A percentile compares a stretch with the other conserved stretches of the same genome.
Evolutionary conservation across 2,888 invertebrate species (phyloP).

Genomic region (Lepidocyrtoides sp.): DNA sequence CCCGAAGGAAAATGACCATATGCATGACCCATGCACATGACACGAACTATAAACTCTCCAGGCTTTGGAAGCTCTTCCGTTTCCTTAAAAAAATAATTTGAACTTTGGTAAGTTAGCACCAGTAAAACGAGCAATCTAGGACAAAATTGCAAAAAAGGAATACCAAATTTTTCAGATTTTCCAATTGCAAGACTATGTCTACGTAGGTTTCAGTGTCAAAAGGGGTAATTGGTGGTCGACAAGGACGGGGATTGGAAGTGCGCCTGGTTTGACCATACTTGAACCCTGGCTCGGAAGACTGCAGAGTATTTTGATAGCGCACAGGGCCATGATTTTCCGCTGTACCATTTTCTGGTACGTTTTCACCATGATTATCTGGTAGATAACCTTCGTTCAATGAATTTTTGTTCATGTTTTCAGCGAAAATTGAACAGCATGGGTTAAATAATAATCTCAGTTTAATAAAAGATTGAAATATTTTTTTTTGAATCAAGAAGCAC

Average conservation of each 20-base stretch:
- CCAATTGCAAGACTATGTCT: slow-evolving; percentile 56
- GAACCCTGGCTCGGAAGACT: not conserved
- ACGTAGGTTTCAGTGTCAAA: slow-evolving; percentile 52
- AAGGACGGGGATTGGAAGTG: not conserved
- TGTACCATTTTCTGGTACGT: too few species aligned
- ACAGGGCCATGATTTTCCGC: not conserved
- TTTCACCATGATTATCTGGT: too few species aligned
- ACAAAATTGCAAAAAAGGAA: too few species aligned
- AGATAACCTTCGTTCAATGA: not conserved
- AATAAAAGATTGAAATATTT: too few species aligned
- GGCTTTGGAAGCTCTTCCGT: slow-evolving; percentile 44
- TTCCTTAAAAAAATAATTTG: slow-evolving; percentile 51
- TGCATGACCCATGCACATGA: slow-evolving; percentile 63
- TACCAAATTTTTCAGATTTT: slow-evolving; percentile 69
- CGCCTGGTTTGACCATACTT: not conserved
- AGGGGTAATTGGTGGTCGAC: not conserved
- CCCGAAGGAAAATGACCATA: slow-evolving; percentile 70
- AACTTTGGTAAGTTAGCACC: too few species aligned
- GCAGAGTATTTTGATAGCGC: not conserved
- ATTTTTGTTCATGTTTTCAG: too few species aligned
- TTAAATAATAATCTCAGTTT: too few species aligned
- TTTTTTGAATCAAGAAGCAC: too few species aligned
- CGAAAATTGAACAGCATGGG: too few species aligned
- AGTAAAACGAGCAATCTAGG: too few species aligned
- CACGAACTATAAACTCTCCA: slow-evolving; percentile 64